These are phyloP conservation scores for Otolemur garnettii DNA, from an alignment of 2,113 vertebrate genomes.

Conservation along the genomic window DNA sequence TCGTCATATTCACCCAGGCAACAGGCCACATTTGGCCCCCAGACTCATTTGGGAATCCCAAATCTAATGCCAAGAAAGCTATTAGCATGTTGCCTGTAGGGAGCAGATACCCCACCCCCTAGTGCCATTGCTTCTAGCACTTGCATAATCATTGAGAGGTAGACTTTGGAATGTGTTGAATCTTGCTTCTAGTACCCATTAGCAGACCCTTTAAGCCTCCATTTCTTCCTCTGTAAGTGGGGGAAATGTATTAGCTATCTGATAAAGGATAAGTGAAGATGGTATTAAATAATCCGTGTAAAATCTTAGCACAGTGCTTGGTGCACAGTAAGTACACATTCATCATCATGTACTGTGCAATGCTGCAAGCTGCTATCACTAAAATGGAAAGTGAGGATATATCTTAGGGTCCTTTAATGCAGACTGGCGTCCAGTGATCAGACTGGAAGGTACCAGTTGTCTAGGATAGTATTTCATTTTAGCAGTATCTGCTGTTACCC, in stretches of 20 bases:
- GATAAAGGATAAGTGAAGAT: not conserved
- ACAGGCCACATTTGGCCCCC: not conserved
- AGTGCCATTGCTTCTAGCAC: not conserved
- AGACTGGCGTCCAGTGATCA: not conserved
- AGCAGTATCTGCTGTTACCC: not conserved
- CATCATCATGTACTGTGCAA: fast-evolving
- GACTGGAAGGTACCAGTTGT: not conserved
- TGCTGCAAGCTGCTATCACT: not conserved
- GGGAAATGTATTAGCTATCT: not conserved
- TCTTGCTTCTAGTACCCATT: not conserved
- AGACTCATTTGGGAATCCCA: not conserved
- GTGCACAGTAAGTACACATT: not conserved
- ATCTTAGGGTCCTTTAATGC: not conserved
- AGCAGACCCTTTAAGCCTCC: not conserved
- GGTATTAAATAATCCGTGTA: not conserved
- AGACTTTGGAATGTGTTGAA: not conserved
- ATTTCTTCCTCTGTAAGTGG: not conserved
- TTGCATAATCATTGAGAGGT: not conserved
- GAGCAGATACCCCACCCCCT: not conserved
- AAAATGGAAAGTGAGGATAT: not conserved
- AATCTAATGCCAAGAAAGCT: not conserved
- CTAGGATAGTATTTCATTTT: not conserved
- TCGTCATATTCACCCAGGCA: not conserved
- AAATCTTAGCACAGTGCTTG: not conserved
- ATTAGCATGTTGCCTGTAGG: not conserved